Base-by-base conservation (phyloP, 2,797 vertebrate species). In the Intellagama lesueurii region DNA sequence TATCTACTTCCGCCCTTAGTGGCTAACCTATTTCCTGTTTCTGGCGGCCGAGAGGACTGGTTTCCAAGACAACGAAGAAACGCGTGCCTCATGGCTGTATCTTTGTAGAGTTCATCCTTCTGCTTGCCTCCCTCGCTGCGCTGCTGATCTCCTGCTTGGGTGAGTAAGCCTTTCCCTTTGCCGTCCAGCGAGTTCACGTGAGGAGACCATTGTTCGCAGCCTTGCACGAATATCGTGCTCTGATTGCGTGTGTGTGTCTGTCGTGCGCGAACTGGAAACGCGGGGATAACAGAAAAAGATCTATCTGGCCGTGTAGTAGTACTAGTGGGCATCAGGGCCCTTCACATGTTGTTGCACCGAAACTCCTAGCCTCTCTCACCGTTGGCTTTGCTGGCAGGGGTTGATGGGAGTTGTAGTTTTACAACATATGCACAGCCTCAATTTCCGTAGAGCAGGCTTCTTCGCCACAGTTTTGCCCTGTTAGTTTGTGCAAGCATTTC, bases 31-130 rank as follows among this genome's bases (percentile, higher is more conserved):
- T 47, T 68, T 90, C 88, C 44, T 9, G 12, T 35, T 47, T 52
- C 78, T 32, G 26, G 28, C 49, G 0, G 5, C 35, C 2, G 1
- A 35, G 35, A 44, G 8, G 26, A 17, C 4, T 56, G 72, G 89
- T 87, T 90, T 64, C 79, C 66, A 0, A 1, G 80, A 78, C 47
- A 83, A 83, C 85, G 79, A 52, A 32, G 80, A 87, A 90, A 80
- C 85, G 64, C 72, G 26, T 24, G 49, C 6, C n/a, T 30, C 28
- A 2, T 14, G 32, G 44, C 16, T 7, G 76, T 56, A 2, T 22
- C 60, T 22, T 49, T 19, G 1, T 16, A 19, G 26, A 22, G 28
- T 22, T 64, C 7, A 1, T 47, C 19, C 5, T 64, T 19, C 60
- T 64, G 9, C 60, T 64, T 4, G 5, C 69, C 8, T 52, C 35